Conservation (phyloP, 2,113 vertebrate genomes). For the Dolichotis patagonum region DNA sequence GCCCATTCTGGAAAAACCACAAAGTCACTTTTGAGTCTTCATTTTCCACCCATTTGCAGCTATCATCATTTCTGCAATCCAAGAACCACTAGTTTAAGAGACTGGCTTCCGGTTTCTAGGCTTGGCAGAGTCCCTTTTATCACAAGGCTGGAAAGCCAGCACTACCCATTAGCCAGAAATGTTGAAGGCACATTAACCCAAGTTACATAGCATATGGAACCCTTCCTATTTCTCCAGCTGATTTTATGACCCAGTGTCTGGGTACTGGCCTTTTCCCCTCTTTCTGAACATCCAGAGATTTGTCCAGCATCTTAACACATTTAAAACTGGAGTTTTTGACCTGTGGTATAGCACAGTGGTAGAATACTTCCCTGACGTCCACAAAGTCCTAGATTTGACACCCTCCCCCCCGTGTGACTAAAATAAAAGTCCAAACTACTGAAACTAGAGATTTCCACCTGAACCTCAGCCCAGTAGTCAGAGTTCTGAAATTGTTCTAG, state of each 20-base stretch:
- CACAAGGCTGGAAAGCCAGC: not conserved
- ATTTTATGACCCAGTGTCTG: not conserved
- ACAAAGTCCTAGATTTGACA: not conserved
- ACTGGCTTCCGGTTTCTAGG: no score
- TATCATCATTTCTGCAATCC: slow-evolving; percentile 48
- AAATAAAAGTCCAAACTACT: not conserved
- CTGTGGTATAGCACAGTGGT: not conserved
- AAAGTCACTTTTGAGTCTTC: slow-evolving; percentile 27
- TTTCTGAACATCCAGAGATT: not conserved
- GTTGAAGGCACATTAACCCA: not conserved
- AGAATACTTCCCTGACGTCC: no score
- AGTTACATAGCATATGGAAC: not conserved
- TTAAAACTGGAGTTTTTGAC: not conserved
- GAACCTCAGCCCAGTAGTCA: not conserved
- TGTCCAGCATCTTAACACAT: not conserved
- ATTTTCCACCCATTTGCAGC: not conserved
- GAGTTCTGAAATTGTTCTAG: not conserved
- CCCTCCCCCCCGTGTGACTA: not conserved
- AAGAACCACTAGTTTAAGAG: slow-evolving; percentile 37
- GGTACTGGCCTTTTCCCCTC: not conserved
- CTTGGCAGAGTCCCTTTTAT: no score
- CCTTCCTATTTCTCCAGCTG: not conserved
- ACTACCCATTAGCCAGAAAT: not conserved
- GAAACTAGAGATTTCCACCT: not conserved
- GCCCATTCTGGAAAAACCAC: not conserved